These are phyloP conservation scores for Bombylius discolor DNA, from an alignment of 2,888 invertebrate species.

Conservation along the genomic window DNA sequence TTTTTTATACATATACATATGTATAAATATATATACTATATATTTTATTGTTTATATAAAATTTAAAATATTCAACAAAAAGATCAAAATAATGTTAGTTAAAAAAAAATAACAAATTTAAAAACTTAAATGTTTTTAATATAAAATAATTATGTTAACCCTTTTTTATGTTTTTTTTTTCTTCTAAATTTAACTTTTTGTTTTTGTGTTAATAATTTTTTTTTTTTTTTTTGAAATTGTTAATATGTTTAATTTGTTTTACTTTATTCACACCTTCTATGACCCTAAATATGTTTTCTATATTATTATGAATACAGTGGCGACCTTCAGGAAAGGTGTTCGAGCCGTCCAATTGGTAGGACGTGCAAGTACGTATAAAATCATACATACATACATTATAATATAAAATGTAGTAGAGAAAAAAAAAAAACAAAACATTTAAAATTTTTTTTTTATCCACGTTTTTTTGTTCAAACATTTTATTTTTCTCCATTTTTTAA, in stretches of 20 bases:
- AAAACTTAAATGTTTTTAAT: too few species aligned
- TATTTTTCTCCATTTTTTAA: constrained; percentile 2
- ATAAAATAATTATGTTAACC: too few species aligned
- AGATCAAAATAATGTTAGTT: too few species aligned
- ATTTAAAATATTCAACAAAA: too few species aligned
- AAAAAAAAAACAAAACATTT: constrained; percentile 1
- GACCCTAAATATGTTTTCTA: constrained; percentile 35
- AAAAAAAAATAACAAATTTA: not conserved
- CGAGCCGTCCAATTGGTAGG: constrained; percentile 98
- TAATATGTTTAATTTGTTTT: constrained; percentile 13
- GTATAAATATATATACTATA: too few species aligned
- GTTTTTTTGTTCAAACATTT: not conserved
- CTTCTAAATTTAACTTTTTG: not conserved
- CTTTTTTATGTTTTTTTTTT: constrained; percentile 13
- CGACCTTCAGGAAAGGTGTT: constrained; percentile 99
- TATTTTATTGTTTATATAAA: too few species aligned
- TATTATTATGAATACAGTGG: constrained; percentile 58
- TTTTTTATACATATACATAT: too few species aligned
- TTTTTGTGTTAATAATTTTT: not conserved
- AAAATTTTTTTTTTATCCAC: not conserved
- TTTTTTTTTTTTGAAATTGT: constrained; percentile 6
- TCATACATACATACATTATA: not conserved
- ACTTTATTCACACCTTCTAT: constrained; percentile 34
- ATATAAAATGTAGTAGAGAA: not conserved
- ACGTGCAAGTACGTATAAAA: constrained; percentile 87